These are phyloP conservation scores for Tragulus kanchil DNA, from an alignment of 2,113 vertebrate species.

Conservation along the genomic window DNA sequence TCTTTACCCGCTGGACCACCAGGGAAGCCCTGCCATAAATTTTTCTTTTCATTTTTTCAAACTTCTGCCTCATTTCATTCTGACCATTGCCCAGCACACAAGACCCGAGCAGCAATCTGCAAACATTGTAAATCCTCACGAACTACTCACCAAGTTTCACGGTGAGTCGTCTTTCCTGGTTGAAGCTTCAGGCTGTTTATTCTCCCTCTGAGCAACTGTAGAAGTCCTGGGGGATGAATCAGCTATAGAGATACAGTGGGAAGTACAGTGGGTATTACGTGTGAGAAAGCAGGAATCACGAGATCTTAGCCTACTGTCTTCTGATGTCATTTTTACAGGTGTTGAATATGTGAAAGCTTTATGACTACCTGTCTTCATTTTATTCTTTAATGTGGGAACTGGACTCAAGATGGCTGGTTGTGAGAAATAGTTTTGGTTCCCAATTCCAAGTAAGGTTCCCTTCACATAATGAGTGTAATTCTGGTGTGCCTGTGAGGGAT, in stretches of 20 bases:
- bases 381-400: neutral
- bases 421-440: neutral
- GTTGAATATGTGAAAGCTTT: constrained; percentile 24
- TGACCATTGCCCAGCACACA: neutral
- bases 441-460: neutral
- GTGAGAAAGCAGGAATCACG: neutral
- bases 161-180: neutral
- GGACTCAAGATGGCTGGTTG: neutral
- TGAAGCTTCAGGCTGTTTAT: constrained; percentile 10
- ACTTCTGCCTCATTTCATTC: neutral
- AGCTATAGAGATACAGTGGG: too few relatives aligned
- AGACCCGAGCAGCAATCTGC: neutral
- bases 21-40: neutral
- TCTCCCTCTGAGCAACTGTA: neutral
- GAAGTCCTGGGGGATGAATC: neutral
- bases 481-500: too few relatives aligned
- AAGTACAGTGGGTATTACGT: too few relatives aligned
- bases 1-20: too few relatives aligned
- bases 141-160: neutral
- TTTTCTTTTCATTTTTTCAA: neutral
- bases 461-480: neutral
- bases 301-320: neutral
- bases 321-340: neutral
- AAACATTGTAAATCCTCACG: neutral
- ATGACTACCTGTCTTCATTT: neutral